Percentiles rank a stretch among this genome's conserved stretches.
These are phyloP conservation scores for Drosophila nr. perissopoda DNA, from an alignment of 2,888 invertebrate genomes.

Conservation along the genomic window DNA sequence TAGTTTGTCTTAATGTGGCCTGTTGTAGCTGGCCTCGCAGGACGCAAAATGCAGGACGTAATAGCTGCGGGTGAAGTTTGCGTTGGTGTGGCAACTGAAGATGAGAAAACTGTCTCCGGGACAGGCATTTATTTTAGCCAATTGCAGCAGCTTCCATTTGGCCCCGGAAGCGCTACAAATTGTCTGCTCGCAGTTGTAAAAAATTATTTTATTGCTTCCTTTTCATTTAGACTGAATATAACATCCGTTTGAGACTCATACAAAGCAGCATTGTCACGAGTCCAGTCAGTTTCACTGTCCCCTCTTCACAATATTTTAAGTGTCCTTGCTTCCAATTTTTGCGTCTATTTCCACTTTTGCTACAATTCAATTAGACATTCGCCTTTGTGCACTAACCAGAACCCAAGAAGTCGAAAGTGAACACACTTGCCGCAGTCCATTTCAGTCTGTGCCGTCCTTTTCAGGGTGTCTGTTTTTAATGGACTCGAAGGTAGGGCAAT, in stretches of 20 bases:
- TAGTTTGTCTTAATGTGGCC: slow-evolving; percentile 78
- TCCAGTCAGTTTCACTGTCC: slow-evolving; percentile 20
- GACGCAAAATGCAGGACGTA: slow-evolving; percentile 32
- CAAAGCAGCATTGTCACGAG: slow-evolving; percentile 62
- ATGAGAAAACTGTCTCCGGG: slow-evolving; percentile 61
- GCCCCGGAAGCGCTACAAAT: slow-evolving; percentile 75
- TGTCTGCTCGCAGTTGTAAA: slow-evolving; percentile 57
- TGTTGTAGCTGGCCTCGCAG: slow-evolving; percentile 35
- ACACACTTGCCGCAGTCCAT: slow-evolving; percentile 20
- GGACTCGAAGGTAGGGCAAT: slow-evolving; percentile 7
- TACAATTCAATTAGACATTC: slow-evolving; percentile 74
- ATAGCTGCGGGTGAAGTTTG: slow-evolving; percentile 38
- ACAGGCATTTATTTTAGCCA: slow-evolving; percentile 59
- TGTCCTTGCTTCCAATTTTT: slow-evolving; percentile 37
- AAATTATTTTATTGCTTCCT: slow-evolving; percentile 79
- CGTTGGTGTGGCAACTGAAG: slow-evolving; percentile 29
- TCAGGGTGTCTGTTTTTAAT: slow-evolving; percentile 21
- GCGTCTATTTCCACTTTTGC: slow-evolving; percentile 37
- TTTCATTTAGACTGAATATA: slow-evolving; percentile 71
- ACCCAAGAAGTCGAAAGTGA: slow-evolving; percentile 47
- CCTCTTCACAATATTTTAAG: slow-evolving; percentile 54
- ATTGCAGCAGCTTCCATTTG: slow-evolving; percentile 50
- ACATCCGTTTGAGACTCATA: slow-evolving; percentile 69
- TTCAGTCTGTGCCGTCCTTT: slow-evolving; percentile 13
- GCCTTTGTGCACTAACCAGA: slow-evolving; percentile 47